Conservation (phyloP, 2,113 vertebrate genomes). For the Dicaeum eximium region DNA sequence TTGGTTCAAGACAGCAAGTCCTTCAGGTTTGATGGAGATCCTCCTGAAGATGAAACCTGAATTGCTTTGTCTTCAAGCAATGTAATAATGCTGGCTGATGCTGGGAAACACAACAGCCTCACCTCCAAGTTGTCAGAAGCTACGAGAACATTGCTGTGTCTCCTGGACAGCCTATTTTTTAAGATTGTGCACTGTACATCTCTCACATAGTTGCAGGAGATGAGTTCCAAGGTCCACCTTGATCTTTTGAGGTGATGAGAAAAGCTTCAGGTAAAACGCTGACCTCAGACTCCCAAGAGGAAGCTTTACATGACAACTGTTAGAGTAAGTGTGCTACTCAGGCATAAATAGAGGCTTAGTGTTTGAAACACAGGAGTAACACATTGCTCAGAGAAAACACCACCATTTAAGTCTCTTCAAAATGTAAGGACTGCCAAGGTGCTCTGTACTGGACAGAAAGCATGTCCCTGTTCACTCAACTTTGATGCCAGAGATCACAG, state of each 20-base stretch:
- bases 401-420: background rate
- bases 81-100: background rate
- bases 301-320: background rate
- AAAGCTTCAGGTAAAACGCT: background rate
- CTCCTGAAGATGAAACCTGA: background rate
- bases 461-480: background rate
- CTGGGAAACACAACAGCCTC: background rate
- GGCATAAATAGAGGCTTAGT: background rate
- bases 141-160: background rate
- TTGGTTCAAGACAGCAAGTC: background rate
- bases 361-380: background rate
- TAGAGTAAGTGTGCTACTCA: fast-evolving
- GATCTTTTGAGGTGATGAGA: background rate
- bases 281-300: background rate
- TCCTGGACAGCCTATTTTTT: background rate
- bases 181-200: background rate
- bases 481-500: background rate
- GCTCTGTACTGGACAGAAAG: background rate
- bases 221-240: background rate
- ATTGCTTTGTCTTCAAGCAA: background rate
- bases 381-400: background rate
- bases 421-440: background rate
- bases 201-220: background rate
- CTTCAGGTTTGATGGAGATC: background rate
- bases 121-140: background rate